These are phyloP conservation scores for Falco biarmicus DNA, from an alignment of 2,797 vertebrate species.

Conservation along the genomic window DNA sequence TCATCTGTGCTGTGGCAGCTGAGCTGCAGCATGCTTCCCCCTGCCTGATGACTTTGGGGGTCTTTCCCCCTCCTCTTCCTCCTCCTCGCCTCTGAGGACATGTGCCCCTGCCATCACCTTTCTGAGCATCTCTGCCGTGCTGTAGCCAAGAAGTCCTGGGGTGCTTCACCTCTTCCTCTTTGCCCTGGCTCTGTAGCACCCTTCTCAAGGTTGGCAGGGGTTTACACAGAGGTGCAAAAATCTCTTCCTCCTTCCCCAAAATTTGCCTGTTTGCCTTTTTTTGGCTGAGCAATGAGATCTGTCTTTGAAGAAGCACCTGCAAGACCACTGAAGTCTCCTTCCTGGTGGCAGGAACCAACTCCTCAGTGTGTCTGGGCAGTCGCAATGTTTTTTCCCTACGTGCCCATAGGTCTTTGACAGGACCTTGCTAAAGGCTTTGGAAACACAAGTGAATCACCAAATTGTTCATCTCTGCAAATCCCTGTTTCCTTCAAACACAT, in stretches of 20 bases:
- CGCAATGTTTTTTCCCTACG: background rate
- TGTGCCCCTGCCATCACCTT: accelerated
- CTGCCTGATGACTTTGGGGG: background rate
- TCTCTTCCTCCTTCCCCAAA: background rate
- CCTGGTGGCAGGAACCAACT: background rate
- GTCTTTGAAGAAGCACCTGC: background rate
- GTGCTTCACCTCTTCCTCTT: background rate
- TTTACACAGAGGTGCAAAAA: background rate
- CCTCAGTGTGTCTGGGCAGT: accelerated
- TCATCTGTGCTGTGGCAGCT: background rate
- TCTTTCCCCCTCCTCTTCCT: background rate
- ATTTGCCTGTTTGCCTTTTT: background rate
- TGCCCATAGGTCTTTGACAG: accelerated
- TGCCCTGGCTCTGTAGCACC: background rate
- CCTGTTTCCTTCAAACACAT: background rate
- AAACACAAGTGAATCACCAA: background rate
- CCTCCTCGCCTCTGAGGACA: background rate
- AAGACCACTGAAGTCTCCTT: background rate
- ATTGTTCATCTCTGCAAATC: background rate
- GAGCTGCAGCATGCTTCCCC: background rate
- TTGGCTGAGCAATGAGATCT: background rate
- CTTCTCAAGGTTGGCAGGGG: background rate
- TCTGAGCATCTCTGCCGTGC: background rate
- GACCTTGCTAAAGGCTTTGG: background rate
- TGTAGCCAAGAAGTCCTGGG: background rate